These are phyloP conservation scores for Catharus fuscescens DNA, from an alignment of 2,113 vertebrate genomes.

Conservation along the genomic window DNA sequence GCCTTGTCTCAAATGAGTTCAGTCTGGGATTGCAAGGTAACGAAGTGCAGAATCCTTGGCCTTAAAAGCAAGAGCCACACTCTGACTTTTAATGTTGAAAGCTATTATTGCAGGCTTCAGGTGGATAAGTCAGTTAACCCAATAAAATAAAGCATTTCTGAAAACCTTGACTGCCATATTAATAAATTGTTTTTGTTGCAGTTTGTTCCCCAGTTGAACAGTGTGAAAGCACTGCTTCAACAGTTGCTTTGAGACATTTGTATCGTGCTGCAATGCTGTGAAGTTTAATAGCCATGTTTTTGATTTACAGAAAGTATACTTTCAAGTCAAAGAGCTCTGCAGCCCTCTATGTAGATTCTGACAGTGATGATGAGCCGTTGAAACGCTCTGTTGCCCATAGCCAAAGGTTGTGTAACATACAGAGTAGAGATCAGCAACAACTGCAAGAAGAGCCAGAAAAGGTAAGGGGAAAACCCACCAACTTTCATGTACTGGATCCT, in stretches of 20 bases:
- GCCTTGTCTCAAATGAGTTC: not conserved
- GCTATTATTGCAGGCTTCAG: not conserved
- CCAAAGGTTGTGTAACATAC: slow-evolving; percentile 80
- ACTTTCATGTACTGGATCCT: not conserved
- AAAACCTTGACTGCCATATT: not conserved
- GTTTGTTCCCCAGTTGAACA: not conserved
- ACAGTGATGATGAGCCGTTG: slow-evolving; percentile 88
- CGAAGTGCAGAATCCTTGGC: not conserved
- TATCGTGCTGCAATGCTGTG: fast-evolving
- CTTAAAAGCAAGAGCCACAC: not conserved
- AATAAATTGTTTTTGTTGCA: not conserved
- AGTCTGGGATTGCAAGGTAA: not conserved
- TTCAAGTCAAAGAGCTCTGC: slow-evolving; percentile 81
- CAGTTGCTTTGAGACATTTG: not conserved
- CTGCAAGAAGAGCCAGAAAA: slow-evolving; percentile 77
- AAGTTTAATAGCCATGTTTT: not conserved
- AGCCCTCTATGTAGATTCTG: slow-evolving; percentile 83
- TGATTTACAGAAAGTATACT: slow-evolving; percentile 78
- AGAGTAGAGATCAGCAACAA: slow-evolving; percentile 68
- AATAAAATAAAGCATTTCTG: not conserved
- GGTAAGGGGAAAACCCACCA: slow-evolving; percentile 47
- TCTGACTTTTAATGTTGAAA: not conserved
- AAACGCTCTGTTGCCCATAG: slow-evolving; percentile 82
- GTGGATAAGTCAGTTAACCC: not conserved
- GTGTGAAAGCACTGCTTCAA: not conserved